These are phyloP conservation scores for Cyanoderma ruficeps DNA, from an alignment of 2,113 vertebrate genomes.

Conservation along the genomic window DNA sequence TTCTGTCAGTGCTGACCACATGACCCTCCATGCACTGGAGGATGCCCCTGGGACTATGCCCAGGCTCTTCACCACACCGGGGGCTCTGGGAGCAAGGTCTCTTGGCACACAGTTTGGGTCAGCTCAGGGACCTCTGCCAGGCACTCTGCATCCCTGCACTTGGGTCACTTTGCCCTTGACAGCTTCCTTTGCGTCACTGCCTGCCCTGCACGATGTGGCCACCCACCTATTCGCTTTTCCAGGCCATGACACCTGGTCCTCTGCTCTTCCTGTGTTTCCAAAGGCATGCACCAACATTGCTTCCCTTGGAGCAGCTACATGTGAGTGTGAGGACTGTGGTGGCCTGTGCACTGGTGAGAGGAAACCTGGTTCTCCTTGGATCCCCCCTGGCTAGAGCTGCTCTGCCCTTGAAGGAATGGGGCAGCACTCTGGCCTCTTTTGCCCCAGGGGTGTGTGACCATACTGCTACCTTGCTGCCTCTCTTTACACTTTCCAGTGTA, in stretches of 20 bases:
- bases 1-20: neutral
- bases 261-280: neutral
- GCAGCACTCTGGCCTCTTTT: neutral
- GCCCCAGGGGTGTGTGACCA: neutral
- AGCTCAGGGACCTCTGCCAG: neutral
- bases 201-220: neutral
- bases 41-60: neutral
- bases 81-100: neutral
- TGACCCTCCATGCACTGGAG: neutral
- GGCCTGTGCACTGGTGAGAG: neutral
- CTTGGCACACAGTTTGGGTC: neutral
- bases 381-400: rapidly evolving
- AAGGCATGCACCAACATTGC: neutral
- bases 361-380: neutral
- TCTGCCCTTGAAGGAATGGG: neutral
- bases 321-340: neutral
- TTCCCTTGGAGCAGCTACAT: neutral
- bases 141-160: neutral
- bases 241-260: neutral
- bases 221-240: neutral
- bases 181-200: neutral
- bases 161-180: neutral
- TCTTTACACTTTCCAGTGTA: neutral
- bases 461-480: neutral
- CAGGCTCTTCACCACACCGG: neutral